Percentiles rank a stretch among this genome's conserved stretches.
These are phyloP conservation scores for Nasonia giraulti DNA, from an alignment of 1,140 invertebrate genomes.

Conservation along the genomic window DNA sequence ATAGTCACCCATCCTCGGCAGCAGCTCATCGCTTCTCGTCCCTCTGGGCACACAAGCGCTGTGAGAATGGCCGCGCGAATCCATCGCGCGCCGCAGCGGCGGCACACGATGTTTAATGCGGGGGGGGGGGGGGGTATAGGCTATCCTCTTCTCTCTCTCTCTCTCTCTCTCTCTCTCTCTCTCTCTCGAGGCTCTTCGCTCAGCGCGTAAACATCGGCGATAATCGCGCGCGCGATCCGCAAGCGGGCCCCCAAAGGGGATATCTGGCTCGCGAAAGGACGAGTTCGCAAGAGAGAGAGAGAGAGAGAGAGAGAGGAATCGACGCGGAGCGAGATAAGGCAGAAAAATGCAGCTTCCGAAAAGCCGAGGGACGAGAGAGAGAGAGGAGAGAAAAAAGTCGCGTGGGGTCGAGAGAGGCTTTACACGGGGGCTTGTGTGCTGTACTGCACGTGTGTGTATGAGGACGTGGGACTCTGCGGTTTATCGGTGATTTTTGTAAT, in stretches of 20 bases:
- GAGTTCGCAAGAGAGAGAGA: not conserved
- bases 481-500: too few relatives aligned
- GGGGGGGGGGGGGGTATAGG: not conserved
- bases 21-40: not conserved
- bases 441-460: too few relatives aligned
- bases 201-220: conserved; percentile 47
- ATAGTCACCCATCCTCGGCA: conserved; percentile 10
- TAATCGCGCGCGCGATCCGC: conserved; percentile 44
- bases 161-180: not conserved
- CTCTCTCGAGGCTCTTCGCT: not conserved
- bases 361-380: conserved; percentile 21
- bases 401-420: not conserved
- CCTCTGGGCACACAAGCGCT: conserved; percentile 51
- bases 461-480: too few relatives aligned
- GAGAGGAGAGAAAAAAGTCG: not conserved
- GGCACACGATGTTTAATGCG: conserved; percentile 42
- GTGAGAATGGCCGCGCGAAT: conserved; percentile 50
- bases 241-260: conserved; percentile 1
- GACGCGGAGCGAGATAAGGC: not conserved
- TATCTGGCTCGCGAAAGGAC: conserved; percentile 2
- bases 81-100: conserved; percentile 28
- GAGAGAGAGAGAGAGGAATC: not conserved
- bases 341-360: not conserved
- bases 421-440: not conserved
- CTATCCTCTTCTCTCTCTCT: not conserved